Evolutionary conservation across 2,797 vertebrate genomes (phyloP), one percentile per base, ranked within the genome.

Genomic region (Eidolon dupreanum): DNA sequence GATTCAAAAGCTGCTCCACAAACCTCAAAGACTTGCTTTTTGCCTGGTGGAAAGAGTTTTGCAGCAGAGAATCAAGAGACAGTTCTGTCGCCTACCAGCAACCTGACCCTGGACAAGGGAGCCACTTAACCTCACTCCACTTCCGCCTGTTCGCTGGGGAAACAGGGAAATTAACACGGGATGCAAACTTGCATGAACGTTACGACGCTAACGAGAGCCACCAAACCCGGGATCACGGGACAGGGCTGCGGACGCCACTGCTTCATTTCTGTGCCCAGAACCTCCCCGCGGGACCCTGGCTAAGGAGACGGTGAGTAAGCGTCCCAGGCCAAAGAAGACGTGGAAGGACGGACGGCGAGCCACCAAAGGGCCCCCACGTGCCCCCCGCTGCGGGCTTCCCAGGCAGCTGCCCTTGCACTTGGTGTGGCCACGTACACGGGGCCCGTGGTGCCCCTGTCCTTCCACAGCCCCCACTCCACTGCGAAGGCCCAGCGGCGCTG

Each of bases 61-160:
- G 91, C 49, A 93, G 93, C 84, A 61, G 87, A 97, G 92, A 97
- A 95, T 90, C 77, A 97, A 91, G 95, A 94, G 94, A 90, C 73
- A 38, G 77, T 61, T 95, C 95, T 59, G 93, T 93, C 91, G 55
- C 96, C 95, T 95, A 93, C 94, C 94, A 92, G 97, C 93, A 94
- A 88, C 78, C 73, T 97, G 97, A 96, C 96, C 97, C 70, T 24
- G 88, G 90, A 96, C 96, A 78, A 92, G 96, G 90, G 71, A 93
- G 96, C 89, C 97, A 96, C 88, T 97, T 96, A 97, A 96, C 97
- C 97, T 96, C 91, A 71, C 96, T 43, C 93, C 22, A 49, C 94
- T 83, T 96, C 83, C 61, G 65, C 82, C 88, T 81, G 57, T 33
- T 90, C 94, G 51, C 94, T 38, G 86, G 94, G 96, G 91, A 93